Conservation (phyloP, 2,888 invertebrate species). For the Megalurothrips usitatus region DNA sequence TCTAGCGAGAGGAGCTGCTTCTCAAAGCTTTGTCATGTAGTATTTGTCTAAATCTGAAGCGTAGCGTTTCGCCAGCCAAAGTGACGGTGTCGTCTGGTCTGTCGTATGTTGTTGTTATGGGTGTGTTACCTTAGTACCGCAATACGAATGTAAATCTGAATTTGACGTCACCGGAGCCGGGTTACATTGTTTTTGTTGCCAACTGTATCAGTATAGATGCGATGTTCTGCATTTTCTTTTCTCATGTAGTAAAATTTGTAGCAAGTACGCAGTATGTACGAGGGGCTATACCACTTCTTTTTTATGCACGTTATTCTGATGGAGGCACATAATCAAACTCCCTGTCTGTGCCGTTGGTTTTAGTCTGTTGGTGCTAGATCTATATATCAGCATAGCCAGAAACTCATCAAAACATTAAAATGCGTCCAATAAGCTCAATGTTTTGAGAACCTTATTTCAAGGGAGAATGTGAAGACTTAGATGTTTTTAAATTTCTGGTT, state of each 20-base stretch:
- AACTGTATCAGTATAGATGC: neutral
- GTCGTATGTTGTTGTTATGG: neutral
- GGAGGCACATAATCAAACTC: neutral
- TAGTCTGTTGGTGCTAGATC: neutral
- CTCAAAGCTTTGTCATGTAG: no score
- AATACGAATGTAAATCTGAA: neutral
- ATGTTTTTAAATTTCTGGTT: neutral
- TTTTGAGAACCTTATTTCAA: neutral
- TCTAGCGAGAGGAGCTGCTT: no score
- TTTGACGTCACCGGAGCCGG: neutral
- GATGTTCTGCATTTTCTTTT: neutral
- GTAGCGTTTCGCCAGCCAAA: neutral
- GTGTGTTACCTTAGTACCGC: neutral
- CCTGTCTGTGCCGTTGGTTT: neutral
- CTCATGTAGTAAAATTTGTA: no score
- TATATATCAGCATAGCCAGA: neutral
- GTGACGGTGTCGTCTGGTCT: neutral
- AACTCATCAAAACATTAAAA: slow-evolving; percentile 6
- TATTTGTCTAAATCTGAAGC: no score
- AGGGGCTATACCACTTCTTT: neutral
- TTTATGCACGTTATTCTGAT: neutral
- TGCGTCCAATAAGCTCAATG: neutral
- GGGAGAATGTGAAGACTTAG: slow-evolving; percentile 4
- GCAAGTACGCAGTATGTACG: neutral
- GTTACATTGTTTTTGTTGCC: neutral